Base-by-base conservation (phyloP, 2,113 vertebrate genomes). In the Ia io region DNA sequence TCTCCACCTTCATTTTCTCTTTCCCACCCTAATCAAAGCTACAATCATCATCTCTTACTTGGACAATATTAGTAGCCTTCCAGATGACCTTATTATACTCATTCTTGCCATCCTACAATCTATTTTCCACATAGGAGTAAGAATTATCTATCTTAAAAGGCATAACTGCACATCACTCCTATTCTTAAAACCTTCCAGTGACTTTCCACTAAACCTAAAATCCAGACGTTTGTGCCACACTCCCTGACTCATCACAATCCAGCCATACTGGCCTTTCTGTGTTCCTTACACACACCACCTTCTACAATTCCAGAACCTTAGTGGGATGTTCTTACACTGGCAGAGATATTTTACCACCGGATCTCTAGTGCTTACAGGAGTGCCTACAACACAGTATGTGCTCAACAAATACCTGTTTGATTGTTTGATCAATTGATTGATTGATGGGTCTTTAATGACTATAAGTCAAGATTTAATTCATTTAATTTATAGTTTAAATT, bases 401-500 rank as follows among this genome's bases (percentile, higher is more conserved):
- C 30, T 95, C 35, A 63, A 16, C 65, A 84, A 84, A 53, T 37
- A 63, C 16, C 8, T 61, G 28, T 51, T 76, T 51, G 40, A 42
- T 30, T 30, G 37, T 77, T 20, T 30, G 32, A 83, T 37, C 37
- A 28, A 42, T 56, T 74, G 42, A 30, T 42, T 37, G 84, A 20
- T 37, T 42, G 77, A 42, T 30, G 20, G 65, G 28, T 85, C 40
- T 80, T 73, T 59, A 17, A 74, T 67, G 35, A 76, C n/a, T 93
- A 0, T 74, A 79, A 86, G 87, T 87, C 51, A 69, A 61, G 35
- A 88, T 47, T 92, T 88, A 42, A 79, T 84, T 95, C 25, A 37
- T 32, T 69, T 61, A 28, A 93, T 88, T 74, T 95, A 47, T 44
- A 89, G 77, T 88, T 78, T 63, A 53, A 82, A 87, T 89, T 86